phyloP scores from a whole-genome alignment of 2,797 vertebrate genomes.

The Taenioides sp. region DNA sequence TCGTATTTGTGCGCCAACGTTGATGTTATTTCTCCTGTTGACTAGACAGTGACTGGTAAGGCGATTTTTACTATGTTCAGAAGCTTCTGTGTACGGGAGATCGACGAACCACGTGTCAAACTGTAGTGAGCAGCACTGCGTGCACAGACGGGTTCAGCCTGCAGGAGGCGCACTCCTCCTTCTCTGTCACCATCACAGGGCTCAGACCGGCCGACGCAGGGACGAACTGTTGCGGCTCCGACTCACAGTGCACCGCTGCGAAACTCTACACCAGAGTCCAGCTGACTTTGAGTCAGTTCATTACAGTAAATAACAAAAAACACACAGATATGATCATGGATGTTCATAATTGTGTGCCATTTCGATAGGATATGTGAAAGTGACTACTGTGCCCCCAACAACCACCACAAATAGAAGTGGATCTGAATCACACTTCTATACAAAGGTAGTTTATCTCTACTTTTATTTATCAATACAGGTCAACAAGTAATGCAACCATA shows the following conservation, averaged over 20 bases:
- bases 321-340: not conserved
- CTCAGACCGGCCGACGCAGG: conserved; percentile 44
- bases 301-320: not conserved
- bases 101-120: conserved; percentile 17
- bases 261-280: conserved; percentile 41
- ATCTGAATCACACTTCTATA: not conserved
- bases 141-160: conserved; percentile 37
- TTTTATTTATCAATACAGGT: not conserved
- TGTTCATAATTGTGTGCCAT: not conserved
- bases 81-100: conserved; percentile 52
- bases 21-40: conserved; percentile 43
- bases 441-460: not conserved
- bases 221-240: conserved; percentile 53
- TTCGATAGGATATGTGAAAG: not conserved
- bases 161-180: conserved; percentile 24
- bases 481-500: not conserved
- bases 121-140: not conserved
- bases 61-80: not conserved
- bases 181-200: conserved; percentile 40
- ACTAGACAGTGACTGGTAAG: conserved; percentile 43
- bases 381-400: not conserved
- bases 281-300: conserved; percentile 36
- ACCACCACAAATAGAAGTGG: not conserved
- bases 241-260: conserved; percentile 10
- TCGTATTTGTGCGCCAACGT: conserved; percentile 44